Base-by-base conservation (phyloP, 1,140 invertebrate species). In the Aphis gossypii region DNA sequence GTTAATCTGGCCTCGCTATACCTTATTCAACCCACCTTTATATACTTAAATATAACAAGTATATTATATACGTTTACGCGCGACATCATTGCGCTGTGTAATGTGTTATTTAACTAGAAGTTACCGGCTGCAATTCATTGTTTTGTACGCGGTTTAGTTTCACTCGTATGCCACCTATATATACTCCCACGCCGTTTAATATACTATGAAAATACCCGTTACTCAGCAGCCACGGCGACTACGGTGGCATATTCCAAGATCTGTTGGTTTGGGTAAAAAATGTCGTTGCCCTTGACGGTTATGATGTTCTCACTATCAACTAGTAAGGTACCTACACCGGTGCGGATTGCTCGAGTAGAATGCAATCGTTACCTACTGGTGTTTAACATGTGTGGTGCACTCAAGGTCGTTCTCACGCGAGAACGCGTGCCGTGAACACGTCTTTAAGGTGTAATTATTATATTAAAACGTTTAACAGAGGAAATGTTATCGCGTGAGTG, bases 391-490 rank as follows among this genome's bases (percentile, higher is more conserved):
- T 46, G 25, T 86, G 83, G 41, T 14, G 21, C 38, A 14, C 25
- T n/a, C 76, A 92, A 82, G 91, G 91, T 83, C 91, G 35, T 92
- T 92, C 76, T 92, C 91, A 92, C 76, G 25, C n/a, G 30, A 14
- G 30, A 76, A 60, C 88, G 35, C 51, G 51, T 56, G 51, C 88
- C 51, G 7, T 38, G 8, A n/a, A 38, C 87, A 56, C 18, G 51
- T 88, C 46, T 48, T 25, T 46, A 46, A 51, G n/a, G 51, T 90
- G 54, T 90, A 25, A 90, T 56, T 90, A 88, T 76, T 76, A 18
- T 76, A 76, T 76, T 76, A 46, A 87, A 88, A 51, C 87, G 87
- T 88, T 88, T 51, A 88, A 21, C n/a, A 1, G 6, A 54, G 46
- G 46, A 88, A 88, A 54, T 44, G 41, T 86, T 35, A 88, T 14